phyloP scores from a whole-genome alignment of 2,888 invertebrate genomes.

The Ryuthela nishihirai region DNA sequence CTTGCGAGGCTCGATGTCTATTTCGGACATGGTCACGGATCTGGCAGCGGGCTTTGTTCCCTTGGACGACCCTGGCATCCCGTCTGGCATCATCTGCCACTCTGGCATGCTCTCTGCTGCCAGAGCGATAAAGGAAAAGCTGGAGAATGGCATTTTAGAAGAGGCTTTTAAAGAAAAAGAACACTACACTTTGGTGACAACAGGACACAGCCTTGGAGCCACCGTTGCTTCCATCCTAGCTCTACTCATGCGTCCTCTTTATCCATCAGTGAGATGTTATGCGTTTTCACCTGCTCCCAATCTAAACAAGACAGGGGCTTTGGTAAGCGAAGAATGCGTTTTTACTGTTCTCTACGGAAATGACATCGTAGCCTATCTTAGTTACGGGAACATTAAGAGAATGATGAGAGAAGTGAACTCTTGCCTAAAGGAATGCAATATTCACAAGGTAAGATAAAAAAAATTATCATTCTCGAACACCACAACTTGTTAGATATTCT shows the following conservation, averaged over 20 bases:
- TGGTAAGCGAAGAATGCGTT: not conserved
- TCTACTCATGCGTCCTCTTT: not conserved
- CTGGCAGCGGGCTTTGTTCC: conserved; percentile 5
- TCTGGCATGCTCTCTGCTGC: conserved; percentile 20
- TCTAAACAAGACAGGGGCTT: conserved; percentile 2
- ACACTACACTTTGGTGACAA: conserved; percentile 14
- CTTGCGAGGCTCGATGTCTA: conserved; percentile 21
- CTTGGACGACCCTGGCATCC: conserved; percentile 13
- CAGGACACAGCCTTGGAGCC: conserved; percentile 31
- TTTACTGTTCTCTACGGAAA: conserved; percentile 21
- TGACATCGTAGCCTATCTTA: conserved; percentile 16
- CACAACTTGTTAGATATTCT: no score
- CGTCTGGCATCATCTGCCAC: conserved; percentile 13
- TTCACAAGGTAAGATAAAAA: conserved; percentile 32
- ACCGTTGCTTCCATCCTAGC: conserved; percentile 20
- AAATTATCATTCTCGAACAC: no score
- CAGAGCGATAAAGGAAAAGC: conserved; percentile 7
- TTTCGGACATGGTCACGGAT: conserved; percentile 26
- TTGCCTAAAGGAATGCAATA: conserved; percentile 13
- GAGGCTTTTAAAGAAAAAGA: conserved; percentile 7
- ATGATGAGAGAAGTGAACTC: conserved; percentile 12
- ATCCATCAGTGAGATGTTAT: conserved; percentile 15
- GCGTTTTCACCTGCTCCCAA: conserved; percentile 24
- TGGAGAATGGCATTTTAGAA: conserved; percentile 8
- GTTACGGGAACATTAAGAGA: conserved; percentile 16